phyloP scores from a whole-genome alignment of 2,888 invertebrate genomes.

The Teinopalpus imperialis region DNA sequence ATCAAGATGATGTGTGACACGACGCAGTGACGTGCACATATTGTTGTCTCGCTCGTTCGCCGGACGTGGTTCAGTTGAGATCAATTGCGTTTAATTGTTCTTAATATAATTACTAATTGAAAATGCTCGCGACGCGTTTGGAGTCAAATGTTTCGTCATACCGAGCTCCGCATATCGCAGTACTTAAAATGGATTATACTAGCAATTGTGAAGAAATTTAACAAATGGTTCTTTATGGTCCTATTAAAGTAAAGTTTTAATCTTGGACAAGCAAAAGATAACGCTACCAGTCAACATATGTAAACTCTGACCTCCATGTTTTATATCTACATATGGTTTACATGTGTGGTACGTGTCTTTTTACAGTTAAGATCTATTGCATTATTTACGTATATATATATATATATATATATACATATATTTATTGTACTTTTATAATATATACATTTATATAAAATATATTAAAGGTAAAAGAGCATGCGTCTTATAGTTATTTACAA shows the following conservation, averaged over 20 bases:
- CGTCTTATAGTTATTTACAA: too few relatives aligned
- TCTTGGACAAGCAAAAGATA: constrained; percentile 4
- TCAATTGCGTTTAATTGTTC: constrained; percentile 78
- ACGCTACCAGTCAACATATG: neutral
- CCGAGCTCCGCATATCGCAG: neutral
- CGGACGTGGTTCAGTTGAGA: constrained; percentile 58
- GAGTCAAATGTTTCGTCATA: constrained; percentile 21
- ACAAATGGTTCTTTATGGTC: neutral
- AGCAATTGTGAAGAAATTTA: neutral
- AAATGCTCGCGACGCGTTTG: constrained; percentile 34
- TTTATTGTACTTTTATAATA: too few relatives aligned
- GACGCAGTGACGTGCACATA: constrained; percentile 24
- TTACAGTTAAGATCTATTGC: too few relatives aligned
- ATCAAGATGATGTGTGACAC: constrained; percentile 1
- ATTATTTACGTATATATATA: too few relatives aligned
- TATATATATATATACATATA: too few relatives aligned
- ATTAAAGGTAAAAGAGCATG: too few relatives aligned
- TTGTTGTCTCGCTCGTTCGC: constrained; percentile 35
- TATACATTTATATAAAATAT: too few relatives aligned
- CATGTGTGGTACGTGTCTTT: neutral
- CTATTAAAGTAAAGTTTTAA: too few relatives aligned
- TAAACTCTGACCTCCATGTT: constrained; percentile 10
- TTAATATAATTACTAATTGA: constrained; percentile 75
- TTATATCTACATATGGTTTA: neutral
- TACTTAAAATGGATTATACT: constrained; percentile 1